phyloP scores from a whole-genome alignment of 30 jellyfish, hydroid and myxozoan species.

The Rhopilema esculentum region DNA sequence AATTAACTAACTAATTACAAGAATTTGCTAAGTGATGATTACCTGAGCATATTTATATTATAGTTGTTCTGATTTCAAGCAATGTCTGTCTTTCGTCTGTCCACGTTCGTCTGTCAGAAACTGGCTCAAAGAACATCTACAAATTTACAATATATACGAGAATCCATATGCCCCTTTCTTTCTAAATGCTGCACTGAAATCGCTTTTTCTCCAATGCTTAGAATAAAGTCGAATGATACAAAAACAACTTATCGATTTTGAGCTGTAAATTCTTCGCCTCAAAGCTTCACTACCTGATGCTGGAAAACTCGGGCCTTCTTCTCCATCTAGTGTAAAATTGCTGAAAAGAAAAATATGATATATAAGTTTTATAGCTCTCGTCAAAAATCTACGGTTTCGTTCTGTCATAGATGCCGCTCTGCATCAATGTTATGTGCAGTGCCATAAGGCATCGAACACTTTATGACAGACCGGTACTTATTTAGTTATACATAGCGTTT shows the following conservation, averaged over 20 bases:
- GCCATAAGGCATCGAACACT: too few relatives aligned
- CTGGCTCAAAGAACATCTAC: neutral
- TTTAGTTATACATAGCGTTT: too few relatives aligned
- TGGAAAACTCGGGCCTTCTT: conserved; percentile 30
- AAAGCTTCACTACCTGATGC: conserved; percentile 5
- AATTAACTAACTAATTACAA: too few relatives aligned
- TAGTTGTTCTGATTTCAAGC: too few relatives aligned
- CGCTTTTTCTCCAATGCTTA: neutral
- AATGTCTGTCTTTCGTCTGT: too few relatives aligned
- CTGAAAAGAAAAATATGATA: neutral
- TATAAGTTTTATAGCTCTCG: too few relatives aligned
- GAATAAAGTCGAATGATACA: neutral
- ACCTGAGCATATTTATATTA: too few relatives aligned
- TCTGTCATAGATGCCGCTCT: too few relatives aligned
- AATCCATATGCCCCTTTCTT: neutral
- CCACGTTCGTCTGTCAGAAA: neutral
- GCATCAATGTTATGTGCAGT: too few relatives aligned
- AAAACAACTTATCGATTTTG: neutral
- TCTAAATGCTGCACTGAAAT: neutral
- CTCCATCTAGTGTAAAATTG: conserved; percentile 60
- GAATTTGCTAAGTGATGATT: too few relatives aligned
- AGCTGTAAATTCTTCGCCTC: neutral
- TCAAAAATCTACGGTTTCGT: too few relatives aligned
- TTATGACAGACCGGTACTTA: too few relatives aligned
- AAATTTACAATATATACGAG: neutral